Conservation (phyloP, 2,888 invertebrate species). For the Melikaiella ostensackeni region DNA sequence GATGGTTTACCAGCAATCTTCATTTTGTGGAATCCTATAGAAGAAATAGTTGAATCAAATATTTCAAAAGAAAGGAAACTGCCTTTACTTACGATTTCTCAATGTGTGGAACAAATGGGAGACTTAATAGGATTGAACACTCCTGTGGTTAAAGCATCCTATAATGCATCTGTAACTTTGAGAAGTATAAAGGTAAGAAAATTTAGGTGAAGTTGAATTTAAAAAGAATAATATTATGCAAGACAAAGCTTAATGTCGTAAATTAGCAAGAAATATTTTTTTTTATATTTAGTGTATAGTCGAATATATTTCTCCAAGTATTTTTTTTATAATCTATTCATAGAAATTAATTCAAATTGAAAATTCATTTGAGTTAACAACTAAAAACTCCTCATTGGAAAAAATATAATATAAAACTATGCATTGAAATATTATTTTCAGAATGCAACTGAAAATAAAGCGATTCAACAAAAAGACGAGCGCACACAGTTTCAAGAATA, state of each 20-base stretch:
- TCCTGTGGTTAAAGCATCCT: neutral
- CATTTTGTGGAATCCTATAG: slow-evolving; percentile 34
- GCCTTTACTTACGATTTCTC: neutral
- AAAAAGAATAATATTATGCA: too few relatives aligned
- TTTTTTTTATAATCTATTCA: too few relatives aligned
- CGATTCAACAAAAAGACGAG: neutral
- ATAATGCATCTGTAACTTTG: neutral
- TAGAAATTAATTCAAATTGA: too few relatives aligned
- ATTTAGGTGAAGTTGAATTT: neutral
- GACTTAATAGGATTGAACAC: neutral
- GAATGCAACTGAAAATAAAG: neutral
- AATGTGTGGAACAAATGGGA: neutral
- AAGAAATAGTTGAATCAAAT: neutral
- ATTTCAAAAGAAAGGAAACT: neutral
- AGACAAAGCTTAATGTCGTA: too few relatives aligned
- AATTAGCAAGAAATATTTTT: too few relatives aligned
- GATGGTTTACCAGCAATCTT: slow-evolving; percentile 37
- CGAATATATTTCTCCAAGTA: too few relatives aligned
- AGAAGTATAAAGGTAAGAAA: neutral
- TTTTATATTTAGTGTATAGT: too few relatives aligned
- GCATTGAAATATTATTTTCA: neutral
- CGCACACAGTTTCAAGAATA: neutral
- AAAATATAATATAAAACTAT: neutral
- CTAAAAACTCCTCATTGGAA: too few relatives aligned
- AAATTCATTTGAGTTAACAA: too few relatives aligned